Percentiles rank a stretch among this genome's conserved stretches.
Conservation (phyloP, 2,888 invertebrate species). For the Beris morrisii region DNA sequence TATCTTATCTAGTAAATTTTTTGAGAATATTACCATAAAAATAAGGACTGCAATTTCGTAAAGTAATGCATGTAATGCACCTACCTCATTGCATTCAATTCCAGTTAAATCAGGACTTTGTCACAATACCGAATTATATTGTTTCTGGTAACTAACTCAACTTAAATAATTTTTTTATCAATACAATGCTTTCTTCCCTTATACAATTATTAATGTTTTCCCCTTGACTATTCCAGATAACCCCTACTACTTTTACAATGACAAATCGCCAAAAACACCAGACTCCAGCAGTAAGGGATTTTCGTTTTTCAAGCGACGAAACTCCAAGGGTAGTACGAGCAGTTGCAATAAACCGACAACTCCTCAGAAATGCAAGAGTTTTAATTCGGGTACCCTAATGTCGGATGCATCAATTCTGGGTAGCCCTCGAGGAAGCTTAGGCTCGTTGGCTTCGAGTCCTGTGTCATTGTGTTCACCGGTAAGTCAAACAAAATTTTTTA, state of each 20-base stretch:
- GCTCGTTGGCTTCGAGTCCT: constrained; percentile 50
- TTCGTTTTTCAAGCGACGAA: constrained; percentile 54
- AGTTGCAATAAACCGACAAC: constrained; percentile 28
- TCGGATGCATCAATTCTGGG: constrained; percentile 53
- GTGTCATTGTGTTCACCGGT: constrained; percentile 27
- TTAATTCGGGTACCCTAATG: constrained; percentile 54
- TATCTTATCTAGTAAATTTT: no score
- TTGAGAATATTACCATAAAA: no score
- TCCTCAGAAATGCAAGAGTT: constrained; percentile 45
- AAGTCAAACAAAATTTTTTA: background rate
- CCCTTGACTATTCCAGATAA: constrained; percentile 49
- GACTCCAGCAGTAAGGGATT: constrained; percentile 53
- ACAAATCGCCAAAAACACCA: constrained; percentile 54
- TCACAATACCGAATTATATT: no score
- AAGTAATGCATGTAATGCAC: no score
- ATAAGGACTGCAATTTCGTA: no score
- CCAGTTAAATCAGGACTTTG: no score
- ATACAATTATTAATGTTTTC: constrained; percentile 34
- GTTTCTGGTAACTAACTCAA: no score
- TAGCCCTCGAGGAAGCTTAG: constrained; percentile 54
- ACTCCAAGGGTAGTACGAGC: constrained; percentile 51
- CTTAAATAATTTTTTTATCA: no score
- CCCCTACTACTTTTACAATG: constrained; percentile 56
- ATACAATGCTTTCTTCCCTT: constrained; percentile 4
- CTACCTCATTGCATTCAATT: no score